Evolutionary conservation across 2,113 vertebrate genomes (phyloP).

Genomic region (Hassar affinis): DNA sequence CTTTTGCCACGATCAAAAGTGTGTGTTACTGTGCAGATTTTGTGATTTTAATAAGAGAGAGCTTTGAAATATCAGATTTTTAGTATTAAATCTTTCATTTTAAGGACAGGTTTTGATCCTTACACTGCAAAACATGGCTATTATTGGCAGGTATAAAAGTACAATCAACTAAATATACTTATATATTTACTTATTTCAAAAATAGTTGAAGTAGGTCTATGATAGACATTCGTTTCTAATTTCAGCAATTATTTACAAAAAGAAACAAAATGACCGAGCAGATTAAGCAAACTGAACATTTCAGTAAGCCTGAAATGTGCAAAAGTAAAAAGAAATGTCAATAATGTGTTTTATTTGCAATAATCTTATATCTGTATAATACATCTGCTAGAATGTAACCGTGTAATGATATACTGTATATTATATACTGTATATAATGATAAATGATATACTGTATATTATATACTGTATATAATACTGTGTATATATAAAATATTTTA

Average conservation of each 20-base stretch:
- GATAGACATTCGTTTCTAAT: background rate
- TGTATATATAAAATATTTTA: too few species aligned
- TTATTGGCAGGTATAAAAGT: background rate
- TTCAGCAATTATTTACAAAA: background rate
- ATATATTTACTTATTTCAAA: background rate
- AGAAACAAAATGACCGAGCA: background rate
- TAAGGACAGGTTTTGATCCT: background rate
- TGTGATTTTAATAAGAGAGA: background rate
- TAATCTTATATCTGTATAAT: background rate
- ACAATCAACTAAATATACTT: background rate
- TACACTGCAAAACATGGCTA: background rate
- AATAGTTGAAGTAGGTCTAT: too few species aligned
- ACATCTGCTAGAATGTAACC: background rate
- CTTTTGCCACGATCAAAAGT: background rate
- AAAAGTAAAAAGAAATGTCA: background rate
- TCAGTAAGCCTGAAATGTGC: background rate
- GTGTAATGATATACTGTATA: too few species aligned
- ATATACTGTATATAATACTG: too few species aligned
- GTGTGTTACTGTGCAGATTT: conserved; percentile 29
- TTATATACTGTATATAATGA: too few species aligned
- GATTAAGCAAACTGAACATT: background rate
- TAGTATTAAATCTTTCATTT: background rate
- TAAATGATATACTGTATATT: too few species aligned
- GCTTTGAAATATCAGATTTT: background rate
- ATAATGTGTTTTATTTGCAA: background rate